A percentile compares a stretch with the other conserved stretches of the same genome.
Evolutionary conservation across 2,888 invertebrate genomes (phyloP).

Genomic region (Thyatira batis): DNA sequence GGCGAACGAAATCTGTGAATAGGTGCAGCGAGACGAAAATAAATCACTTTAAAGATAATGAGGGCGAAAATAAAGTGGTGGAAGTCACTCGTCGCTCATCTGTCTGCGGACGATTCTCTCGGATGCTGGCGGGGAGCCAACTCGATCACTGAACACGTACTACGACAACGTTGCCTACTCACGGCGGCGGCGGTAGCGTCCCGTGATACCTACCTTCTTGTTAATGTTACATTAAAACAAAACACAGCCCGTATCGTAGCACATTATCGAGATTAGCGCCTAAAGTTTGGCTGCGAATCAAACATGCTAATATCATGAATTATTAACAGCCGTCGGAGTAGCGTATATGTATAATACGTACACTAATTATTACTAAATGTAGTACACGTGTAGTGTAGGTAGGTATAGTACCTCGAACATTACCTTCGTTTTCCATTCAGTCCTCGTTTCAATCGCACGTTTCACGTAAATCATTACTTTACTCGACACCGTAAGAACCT

Average conservation of each 20-base stretch:
- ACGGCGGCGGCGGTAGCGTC: slow-evolving; percentile 28
- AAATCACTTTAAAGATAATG: slow-evolving; percentile 79
- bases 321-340: slow-evolving; percentile 47
- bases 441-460: slow-evolving; percentile 18
- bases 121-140: slow-evolving; percentile 64
- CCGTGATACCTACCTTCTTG: slow-evolving; percentile 30
- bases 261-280: slow-evolving; percentile 53
- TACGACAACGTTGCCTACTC: slow-evolving; percentile 47
- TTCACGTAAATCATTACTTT: slow-evolving; percentile 34
- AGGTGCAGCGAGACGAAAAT: slow-evolving; percentile 64
- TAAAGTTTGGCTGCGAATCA: slow-evolving; percentile 62
- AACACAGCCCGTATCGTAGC: slow-evolving; percentile 27
- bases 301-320: slow-evolving; percentile 53
- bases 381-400: slow-evolving; percentile 13
- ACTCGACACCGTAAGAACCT: slow-evolving; percentile 29
- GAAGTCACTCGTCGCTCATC: slow-evolving; percentile 70
- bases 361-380: slow-evolving; percentile 47
- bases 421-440: slow-evolving; percentile 19
- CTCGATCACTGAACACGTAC: slow-evolving; percentile 58
- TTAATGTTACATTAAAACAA: slow-evolving; percentile 43
- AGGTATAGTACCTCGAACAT: not conserved
- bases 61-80: slow-evolving; percentile 77
- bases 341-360: slow-evolving; percentile 41
- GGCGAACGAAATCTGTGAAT: slow-evolving; percentile 56
- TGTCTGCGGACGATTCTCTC: slow-evolving; percentile 62